These are phyloP conservation scores for Haliclona indistincta DNA, from an alignment of 37 sponge, comb jelly and placozoan species.

Conservation along the genomic window DNA sequence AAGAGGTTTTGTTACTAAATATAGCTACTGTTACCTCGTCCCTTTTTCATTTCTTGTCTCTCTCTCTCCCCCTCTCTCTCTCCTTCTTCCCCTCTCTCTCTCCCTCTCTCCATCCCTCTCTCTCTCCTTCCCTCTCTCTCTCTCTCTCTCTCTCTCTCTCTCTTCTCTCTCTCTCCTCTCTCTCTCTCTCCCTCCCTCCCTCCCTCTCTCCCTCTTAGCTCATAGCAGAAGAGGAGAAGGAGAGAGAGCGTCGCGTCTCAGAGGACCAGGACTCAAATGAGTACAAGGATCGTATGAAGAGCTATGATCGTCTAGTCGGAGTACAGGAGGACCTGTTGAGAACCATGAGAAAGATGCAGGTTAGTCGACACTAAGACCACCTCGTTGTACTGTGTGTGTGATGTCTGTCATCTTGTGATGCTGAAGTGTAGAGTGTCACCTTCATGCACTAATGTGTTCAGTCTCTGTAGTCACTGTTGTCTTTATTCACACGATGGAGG, in stretches of 20 bases:
- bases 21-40: not conserved
- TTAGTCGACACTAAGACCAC: slow-evolving; percentile 8
- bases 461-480: too few species aligned
- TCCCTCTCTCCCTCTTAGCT: not conserved
- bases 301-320: slow-evolving; percentile 50
- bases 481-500: too few species aligned
- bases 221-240: slow-evolving; percentile 36
- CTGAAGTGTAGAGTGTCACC: too few species aligned
- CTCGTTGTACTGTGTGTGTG: too few species aligned
- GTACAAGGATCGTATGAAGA: slow-evolving; percentile 27
- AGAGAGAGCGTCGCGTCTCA: slow-evolving; percentile 43
- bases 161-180: too few species aligned
- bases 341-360: slow-evolving; percentile 56
- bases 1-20: not conserved
- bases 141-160: too few species aligned
- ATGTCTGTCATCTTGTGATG: too few species aligned
- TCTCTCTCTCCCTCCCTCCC: not conserved
- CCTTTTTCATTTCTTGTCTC: not conserved
- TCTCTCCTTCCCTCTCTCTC: not conserved
- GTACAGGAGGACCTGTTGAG: slow-evolving; percentile 72
- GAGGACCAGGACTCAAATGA: slow-evolving; percentile 21
- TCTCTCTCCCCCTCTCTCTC: not conserved
- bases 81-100: not conserved
- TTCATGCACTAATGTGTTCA: too few species aligned
- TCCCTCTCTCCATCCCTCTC: not conserved